Evolutionary conservation across 2,113 vertebrate genomes (phyloP).

Genomic region (Hydrochoerus hydrochaeris): DNA sequence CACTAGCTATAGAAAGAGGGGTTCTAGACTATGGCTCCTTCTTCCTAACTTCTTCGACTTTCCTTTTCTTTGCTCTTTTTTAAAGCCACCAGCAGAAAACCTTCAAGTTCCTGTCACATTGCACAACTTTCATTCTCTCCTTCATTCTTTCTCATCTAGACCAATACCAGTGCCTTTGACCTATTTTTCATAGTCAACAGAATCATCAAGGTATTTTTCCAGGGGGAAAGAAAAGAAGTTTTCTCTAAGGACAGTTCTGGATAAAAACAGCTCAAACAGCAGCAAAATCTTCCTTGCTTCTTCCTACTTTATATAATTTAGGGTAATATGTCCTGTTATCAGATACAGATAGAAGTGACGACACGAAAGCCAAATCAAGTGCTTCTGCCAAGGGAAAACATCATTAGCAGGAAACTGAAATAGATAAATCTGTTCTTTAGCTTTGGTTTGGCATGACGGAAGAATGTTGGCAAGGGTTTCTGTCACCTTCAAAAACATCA

Average conservation of each 20-base stretch:
- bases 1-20: neutral
- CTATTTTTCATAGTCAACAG: slow-evolving; percentile 4
- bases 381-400: neutral
- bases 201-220: neutral
- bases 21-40: neutral
- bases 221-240: accelerated
- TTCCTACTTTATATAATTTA: neutral
- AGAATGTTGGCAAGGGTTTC: neutral
- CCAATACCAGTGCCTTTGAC: neutral
- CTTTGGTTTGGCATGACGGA: slow-evolving; percentile 7
- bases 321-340: neutral
- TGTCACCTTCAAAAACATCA: neutral
- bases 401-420: neutral
- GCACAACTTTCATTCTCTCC: neutral
- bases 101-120: neutral
- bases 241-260: slow-evolving; percentile 14
- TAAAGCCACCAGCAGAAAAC: neutral
- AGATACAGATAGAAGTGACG: neutral
- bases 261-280: neutral
- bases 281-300: neutral
- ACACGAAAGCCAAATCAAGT: neutral
- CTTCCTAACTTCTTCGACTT: neutral
- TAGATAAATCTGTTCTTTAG: slow-evolving; percentile 14
- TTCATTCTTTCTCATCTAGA: neutral
- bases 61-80: neutral